These are phyloP conservation scores for Zaprionus tsacasi DNA, from an alignment of 1,140 invertebrate genomes.

Conservation along the genomic window DNA sequence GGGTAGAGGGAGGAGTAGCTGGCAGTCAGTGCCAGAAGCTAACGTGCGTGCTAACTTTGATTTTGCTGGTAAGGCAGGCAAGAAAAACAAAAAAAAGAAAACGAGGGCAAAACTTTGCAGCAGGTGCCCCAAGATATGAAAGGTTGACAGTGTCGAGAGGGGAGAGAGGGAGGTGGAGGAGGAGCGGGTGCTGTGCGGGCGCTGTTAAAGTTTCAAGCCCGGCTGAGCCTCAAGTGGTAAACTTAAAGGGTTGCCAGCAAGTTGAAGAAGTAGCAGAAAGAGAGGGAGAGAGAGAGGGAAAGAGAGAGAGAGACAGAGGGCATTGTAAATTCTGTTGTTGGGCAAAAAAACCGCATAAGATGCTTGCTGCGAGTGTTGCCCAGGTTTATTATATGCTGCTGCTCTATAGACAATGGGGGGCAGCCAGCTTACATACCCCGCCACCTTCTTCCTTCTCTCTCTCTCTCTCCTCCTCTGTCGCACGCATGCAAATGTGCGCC, in stretches of 20 bases:
- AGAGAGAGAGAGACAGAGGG: background rate
- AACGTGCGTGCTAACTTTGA: slow-evolving; percentile 69
- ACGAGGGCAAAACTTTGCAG: slow-evolving; percentile 63
- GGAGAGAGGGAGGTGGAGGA: background rate
- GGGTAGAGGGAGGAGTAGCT: background rate
- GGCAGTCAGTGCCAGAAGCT: slow-evolving; percentile 40
- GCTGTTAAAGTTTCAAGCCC: slow-evolving; percentile 59
- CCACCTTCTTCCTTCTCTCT: background rate
- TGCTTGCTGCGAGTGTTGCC: slow-evolving; percentile 57
- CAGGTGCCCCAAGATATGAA: slow-evolving; percentile 71
- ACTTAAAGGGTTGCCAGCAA: slow-evolving; percentile 60
- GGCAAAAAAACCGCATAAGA: slow-evolving; percentile 57
- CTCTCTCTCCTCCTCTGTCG: background rate
- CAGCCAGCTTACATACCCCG: background rate
- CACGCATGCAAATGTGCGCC: slow-evolving; percentile 41
- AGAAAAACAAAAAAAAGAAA: slow-evolving; percentile 45
- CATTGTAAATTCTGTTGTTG: slow-evolving; percentile 49
- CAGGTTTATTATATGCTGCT: slow-evolving; percentile 63
- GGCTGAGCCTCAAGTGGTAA: slow-evolving; percentile 40
- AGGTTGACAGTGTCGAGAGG: slow-evolving; percentile 17
- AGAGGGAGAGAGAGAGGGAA: background rate
- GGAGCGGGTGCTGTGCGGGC: background rate
- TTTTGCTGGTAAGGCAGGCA: slow-evolving; percentile 59
- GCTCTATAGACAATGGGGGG: slow-evolving; percentile 51
- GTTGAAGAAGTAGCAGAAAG: background rate